Evolutionary conservation across 2,797 vertebrate species (phyloP), one percentile per base, ranked within the genome.

Genomic region (Okamejei kenojei): DNA sequence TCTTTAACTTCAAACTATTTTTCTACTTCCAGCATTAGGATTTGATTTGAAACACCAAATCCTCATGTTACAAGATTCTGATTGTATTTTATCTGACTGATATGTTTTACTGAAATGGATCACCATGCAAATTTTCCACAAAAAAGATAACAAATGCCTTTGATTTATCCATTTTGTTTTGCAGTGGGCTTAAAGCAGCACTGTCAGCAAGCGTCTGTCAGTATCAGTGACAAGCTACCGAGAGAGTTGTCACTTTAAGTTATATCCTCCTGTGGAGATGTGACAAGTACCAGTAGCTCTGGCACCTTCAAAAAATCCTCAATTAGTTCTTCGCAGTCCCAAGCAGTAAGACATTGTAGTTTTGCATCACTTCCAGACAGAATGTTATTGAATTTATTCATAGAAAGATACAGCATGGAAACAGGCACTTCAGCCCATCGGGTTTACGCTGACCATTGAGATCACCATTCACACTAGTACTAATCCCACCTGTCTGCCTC

Each of bases 71-170:
- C 1, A 32, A 38, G 65, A 90, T 90, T 90, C 21, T 73, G 71
- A 58, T 13, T n/a, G 73, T 45, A 23, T 38, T 90, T 90, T 10
- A 90, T 5, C 19, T 54, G 17, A 81, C 17, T 92, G 29, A 73
- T 91, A 45, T 29, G 63, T 68, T 71, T 74, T 91, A n/a, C 71
- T 74, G 90, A 45, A 74, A 76, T 92, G 71, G 38, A 92, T 76
- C 26, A 23, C 23, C 13, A 23, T 74, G 35, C 29, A 35, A 54
- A 76, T 76, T 92, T 45, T 17, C 45, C 23, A 17, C 7, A 21
- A 45, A 54, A 17, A n/a, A 45, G 4, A 19, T 13, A 74, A 92
- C 54, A 76, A 54, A 76, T 92, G 73, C 71, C 19, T 7, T 38
- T 13, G 58, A 76, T 74, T 1, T 74, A 92, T 92, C 23, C 11